These are phyloP conservation scores for Carduelis carduelis DNA, from an alignment of 2,797 vertebrate species.

Conservation along the genomic window DNA sequence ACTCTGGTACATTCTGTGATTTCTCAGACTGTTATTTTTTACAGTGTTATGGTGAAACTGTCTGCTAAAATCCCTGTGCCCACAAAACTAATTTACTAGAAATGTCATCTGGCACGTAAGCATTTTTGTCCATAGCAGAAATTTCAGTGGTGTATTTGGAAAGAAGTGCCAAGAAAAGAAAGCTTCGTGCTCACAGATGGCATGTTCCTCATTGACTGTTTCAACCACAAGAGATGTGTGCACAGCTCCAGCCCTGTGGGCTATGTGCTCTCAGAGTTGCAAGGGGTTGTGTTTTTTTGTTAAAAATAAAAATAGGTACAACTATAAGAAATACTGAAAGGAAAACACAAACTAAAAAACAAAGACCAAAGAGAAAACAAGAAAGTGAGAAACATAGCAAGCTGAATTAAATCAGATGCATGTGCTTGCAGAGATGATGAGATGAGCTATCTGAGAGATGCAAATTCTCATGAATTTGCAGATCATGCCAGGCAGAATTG, in stretches of 20 bases:
- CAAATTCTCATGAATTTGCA: neutral
- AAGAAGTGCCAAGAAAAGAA: neutral
- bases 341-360: neutral
- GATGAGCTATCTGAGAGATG: neutral
- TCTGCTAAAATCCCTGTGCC: neutral
- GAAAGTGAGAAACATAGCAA: neutral
- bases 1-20: neutral
- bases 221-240: neutral
- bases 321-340: neutral
- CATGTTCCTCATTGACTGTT: neutral
- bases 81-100: neutral
- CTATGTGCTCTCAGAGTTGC: neutral
- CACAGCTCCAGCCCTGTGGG: neutral
- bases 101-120: neutral
- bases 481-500: neutral
- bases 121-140: neutral
- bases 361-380: neutral
- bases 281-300: neutral
- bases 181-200: neutral
- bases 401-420: neutral
- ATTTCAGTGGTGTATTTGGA: neutral
- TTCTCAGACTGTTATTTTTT: constrained; percentile 3
- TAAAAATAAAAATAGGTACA: neutral
- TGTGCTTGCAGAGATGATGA: neutral
- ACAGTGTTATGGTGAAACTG: neutral